Evolutionary conservation across 2,113 vertebrate species (phyloP), one percentile per base, ranked within the genome.

Genomic region (Polypterus bichir): DNA sequence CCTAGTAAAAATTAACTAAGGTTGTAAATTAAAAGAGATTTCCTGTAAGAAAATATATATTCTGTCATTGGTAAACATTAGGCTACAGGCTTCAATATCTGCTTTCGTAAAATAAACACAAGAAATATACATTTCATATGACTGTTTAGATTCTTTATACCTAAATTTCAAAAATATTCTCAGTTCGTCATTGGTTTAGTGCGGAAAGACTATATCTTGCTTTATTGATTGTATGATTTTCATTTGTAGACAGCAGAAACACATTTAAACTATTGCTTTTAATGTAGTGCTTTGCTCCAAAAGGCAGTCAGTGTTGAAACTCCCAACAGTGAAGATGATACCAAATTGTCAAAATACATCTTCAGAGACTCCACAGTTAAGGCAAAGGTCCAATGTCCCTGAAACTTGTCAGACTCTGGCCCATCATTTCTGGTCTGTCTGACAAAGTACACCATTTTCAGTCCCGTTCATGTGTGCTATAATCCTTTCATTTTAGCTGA

Each of bases 21-120:
- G 10, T 52, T 57, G 44, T 11, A 47, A 55, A 11, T 56, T 10
- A 64, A 61, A 8, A 59, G 47, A 63, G 72, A 74, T 8, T 62
- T 65, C 70, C 64, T 70, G 71, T 71, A 70, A 78, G 64, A 81
- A 65, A 79, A 79, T 74, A 78, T 73, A 82, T 79, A 81, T 82
- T 82, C 77, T 77, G 66, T 77, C 79, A 72, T 80, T 66, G 63
- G 69, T 75, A 73, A 71, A 67, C 73, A 66, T 6, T 66, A 63
- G 74, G 76, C 68, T 79, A 76, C 65, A 68, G 67, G 63, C 73
- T 48, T 67, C 73, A 63, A 75, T 9, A 55, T 72, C 76, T 79
- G 67, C 7, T 45, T 67, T 57, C 63, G 70, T 68, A 66, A 51
- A 71, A 73, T 66, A 47, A 46, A 66, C 69, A 64, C 65, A 60